Percentiles rank a stretch among this genome's conserved stretches.
These are phyloP conservation scores for Emys orbicularis DNA, from an alignment of 2,797 vertebrate genomes.

Conservation along the genomic window DNA sequence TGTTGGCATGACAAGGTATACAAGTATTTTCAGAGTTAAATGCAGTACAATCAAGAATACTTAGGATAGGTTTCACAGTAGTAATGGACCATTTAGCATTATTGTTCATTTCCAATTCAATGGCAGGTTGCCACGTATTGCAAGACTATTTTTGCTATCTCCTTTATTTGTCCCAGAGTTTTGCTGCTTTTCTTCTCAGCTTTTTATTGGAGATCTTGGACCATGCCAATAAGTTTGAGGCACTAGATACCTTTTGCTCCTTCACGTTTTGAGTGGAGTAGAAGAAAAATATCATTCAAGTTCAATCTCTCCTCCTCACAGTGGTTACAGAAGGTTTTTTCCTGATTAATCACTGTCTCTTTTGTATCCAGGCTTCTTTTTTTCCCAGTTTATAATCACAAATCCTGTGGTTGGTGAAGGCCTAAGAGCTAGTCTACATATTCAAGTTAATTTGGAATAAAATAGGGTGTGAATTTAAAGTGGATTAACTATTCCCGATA, in stretches of 20 bases:
- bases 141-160: not conserved
- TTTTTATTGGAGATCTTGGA: not conserved
- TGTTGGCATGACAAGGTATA: not conserved
- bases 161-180: not conserved
- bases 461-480: not conserved
- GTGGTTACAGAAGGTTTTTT: not conserved
- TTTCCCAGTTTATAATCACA: slow-evolving; percentile 24
- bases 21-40: slow-evolving; percentile 8
- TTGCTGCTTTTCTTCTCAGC: not conserved
- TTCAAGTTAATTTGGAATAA: not conserved
- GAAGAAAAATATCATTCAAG: not conserved
- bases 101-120: not conserved
- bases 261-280: not conserved
- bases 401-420: not conserved
- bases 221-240: not conserved
- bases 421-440: not conserved
- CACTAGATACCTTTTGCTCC: not conserved
- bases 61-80: not conserved
- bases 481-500: not conserved
- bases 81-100: not conserved
- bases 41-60: not conserved
- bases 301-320: not conserved
- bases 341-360: not conserved
- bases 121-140: not conserved
- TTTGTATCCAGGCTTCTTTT: not conserved